Evolutionary conservation across 2,113 vertebrate species (phyloP), one percentile per base, ranked within the genome.

Genomic region (Notarius quadriscutis): DNA sequence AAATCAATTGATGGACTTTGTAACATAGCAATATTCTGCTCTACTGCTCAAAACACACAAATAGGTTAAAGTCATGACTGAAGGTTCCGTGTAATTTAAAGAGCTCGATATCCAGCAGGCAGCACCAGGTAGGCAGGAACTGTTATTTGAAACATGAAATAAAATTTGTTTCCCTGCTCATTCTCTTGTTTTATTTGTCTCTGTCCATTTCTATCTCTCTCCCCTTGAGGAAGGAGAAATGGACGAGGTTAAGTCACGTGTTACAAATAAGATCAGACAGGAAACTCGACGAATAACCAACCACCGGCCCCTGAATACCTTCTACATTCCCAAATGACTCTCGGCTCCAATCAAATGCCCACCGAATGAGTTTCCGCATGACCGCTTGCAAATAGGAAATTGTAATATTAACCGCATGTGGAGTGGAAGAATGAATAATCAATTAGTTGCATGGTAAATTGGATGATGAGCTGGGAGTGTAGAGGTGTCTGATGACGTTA

Each of bases 371-470:
- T 87, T 91, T 93, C 89, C 84, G 86, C 88, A 87, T 60, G 79
- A 81, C 30, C 57, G 79, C 48, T 58, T 84, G 81, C 89, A 93
- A 91, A 91, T 90, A 89, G 88, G 84, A 91, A 91, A 92, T 75
- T 92, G 89, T 91, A 89, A 94, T 92, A 93, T 93, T 92, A 92
- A 91, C 92, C 92, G 93, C 91, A 90, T 85, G 91, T 85, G 91
- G 90, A 89, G 93, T 86, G 83, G 91, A 93, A 91, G 91, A 93
- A 92, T 89, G 90, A 93, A 92, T 93, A 93, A 94, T 95, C 93
- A 94, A 94, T 95, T 95, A 94, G 91, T 89, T 89, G 90, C 90
- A 34, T 89, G 90, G 85, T 92, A 92, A 93, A 94, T 93, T 90
- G 92, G 91, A 91, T 14, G 30, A 27, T 2, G 79, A 25, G 79